Conservation (phyloP, 2,888 invertebrate genomes). For the Podotricha telesiphe region DNA sequence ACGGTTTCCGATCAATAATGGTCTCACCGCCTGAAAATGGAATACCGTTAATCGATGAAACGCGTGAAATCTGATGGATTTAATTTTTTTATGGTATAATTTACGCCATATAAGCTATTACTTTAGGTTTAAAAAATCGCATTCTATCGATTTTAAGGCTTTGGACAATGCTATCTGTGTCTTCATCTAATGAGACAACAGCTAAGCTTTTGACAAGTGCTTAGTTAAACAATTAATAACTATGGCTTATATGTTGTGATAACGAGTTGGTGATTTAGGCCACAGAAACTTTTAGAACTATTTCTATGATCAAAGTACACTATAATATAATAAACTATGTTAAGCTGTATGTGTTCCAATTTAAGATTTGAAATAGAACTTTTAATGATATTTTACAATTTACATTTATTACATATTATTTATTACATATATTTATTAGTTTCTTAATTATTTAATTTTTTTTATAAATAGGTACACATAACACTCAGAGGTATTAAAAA, state of each 20-base stretch:
- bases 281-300: too few relatives aligned
- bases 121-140: background rate
- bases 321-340: too few relatives aligned
- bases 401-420: too few relatives aligned
- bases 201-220: background rate
- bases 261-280: background rate
- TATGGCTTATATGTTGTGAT: background rate
- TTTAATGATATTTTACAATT: background rate
- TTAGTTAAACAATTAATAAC: background rate
- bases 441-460: background rate
- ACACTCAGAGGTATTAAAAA: background rate
- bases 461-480: background rate
- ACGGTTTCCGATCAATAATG: constrained; percentile 91
- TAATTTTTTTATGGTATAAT: constrained; percentile 7
- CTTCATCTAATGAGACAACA: background rate
- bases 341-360: background rate
- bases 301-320: too few relatives aligned
- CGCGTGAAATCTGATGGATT: constrained; percentile 55
- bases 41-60: constrained; percentile 58
- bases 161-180: background rate
- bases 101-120: background rate
- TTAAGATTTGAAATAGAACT: too few relatives aligned
- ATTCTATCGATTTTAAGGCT: background rate
- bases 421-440: background rate
- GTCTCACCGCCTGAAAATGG: constrained; percentile 82